Base-by-base conservation (phyloP, 2,113 vertebrate genomes). In the Salvelinus alpinus region DNA sequence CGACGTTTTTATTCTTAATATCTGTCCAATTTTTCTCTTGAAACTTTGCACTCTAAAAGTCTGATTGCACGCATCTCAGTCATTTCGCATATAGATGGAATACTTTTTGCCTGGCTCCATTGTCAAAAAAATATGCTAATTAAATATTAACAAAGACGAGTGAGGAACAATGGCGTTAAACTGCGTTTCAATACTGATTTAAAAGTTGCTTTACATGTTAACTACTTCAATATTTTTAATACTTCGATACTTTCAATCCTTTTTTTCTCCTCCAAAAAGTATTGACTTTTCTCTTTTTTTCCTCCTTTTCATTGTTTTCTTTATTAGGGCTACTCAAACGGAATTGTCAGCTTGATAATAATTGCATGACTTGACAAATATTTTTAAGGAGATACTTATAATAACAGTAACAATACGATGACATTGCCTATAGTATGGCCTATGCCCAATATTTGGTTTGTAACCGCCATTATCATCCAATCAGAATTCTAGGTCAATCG, bases 71-170 rank as follows among this genome's bases (percentile, higher is more conserved):
- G 12, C 27, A 76, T 76, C 13, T 71, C 16, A 12, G 38, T 44
- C 9, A 38, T 82, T 25, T 27, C 69, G 78, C 24, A 84, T 69
- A 75, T 47, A 27, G 64, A 73, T 44, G 38, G 44, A 3, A 44
- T 76, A 85, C 82, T 85, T 89, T 88, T 87, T 80, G 76, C 31
- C 74, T 90, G 77, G 85, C 85, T 88, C 94, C 93, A 91, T 94
- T 95, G 95, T 95, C 93, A 92, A 95, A 93, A 44, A 93, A 95
- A 92, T 95, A 95, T 96, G 95, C 94, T 94, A 97, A 97, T 97
- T 93, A 88, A 92, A 94, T 94, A 96, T 96, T 96, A 96, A 97
- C 96, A 97, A 97, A 97, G 96, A 94, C 91, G 78, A 87, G 78
- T 48, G 68, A 75, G 84, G 93, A 97, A 97, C 96, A 97, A 98